Conservation (phyloP, 2,797 vertebrate genomes). For the Bovichtus diacanthus region DNA sequence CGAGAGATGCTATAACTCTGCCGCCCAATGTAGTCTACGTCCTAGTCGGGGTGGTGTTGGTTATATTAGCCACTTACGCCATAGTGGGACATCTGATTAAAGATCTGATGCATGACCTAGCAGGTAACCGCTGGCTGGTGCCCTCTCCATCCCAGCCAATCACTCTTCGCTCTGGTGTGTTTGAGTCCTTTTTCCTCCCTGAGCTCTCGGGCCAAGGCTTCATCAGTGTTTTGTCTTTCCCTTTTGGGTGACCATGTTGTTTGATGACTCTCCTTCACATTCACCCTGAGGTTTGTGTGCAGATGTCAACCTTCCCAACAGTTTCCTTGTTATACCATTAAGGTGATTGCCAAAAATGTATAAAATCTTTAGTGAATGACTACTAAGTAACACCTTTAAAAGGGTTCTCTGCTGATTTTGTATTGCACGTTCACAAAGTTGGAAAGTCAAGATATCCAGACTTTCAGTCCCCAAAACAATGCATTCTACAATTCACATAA, state of each 20-base stretch:
- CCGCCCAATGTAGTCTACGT: constrained; percentile 88
- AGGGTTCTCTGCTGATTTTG: constrained; percentile 4
- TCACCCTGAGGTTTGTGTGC: constrained; percentile 35
- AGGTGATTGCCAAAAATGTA: constrained; percentile 16
- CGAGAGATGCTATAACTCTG: constrained; percentile 87
- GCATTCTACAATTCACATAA: neutral
- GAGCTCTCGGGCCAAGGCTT: neutral
- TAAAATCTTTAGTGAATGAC: neutral
- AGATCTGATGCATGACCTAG: constrained; percentile 91
- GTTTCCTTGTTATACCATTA: constrained; percentile 14
- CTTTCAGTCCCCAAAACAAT: neutral
- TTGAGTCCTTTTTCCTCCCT: constrained; percentile 23
- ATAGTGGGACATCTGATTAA: constrained; percentile 95
- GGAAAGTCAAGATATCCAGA: neutral
- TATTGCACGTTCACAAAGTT: neutral
- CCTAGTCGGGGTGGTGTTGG: constrained; percentile 84
- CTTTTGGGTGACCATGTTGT: constrained; percentile 8
- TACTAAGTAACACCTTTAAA: neutral
- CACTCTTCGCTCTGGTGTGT: constrained; percentile 10
- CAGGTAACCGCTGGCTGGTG: constrained; percentile 86
- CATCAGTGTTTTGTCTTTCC: constrained; percentile 8
- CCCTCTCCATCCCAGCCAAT: constrained; percentile 6
- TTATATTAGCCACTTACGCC: constrained; percentile 89
- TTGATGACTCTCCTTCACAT: constrained; percentile 24
- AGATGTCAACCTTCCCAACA: constrained; percentile 7